Evolutionary conservation across 2,888 invertebrate species (phyloP).

Genomic region (Poecilus cupreus): DNA sequence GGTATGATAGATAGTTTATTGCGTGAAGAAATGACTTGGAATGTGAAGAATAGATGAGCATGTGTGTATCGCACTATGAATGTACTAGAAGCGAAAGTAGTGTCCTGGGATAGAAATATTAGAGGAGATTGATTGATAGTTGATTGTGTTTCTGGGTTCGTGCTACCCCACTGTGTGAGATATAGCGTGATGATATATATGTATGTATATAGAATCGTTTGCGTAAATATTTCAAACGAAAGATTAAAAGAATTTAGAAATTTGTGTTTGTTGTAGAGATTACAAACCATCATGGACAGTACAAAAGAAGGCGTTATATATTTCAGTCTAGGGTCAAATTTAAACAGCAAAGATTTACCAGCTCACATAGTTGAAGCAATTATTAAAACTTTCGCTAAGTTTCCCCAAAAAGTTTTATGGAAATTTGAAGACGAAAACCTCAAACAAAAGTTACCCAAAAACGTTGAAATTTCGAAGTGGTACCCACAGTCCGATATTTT

Average conservation of each 20-base stretch:
- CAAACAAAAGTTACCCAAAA: background rate
- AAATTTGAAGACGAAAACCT: constrained; percentile 44
- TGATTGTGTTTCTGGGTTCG: no score
- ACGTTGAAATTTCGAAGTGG: constrained; percentile 33
- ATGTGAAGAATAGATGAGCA: no score
- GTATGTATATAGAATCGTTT: no score
- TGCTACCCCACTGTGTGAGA: no score
- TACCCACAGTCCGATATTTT: constrained; percentile 29
- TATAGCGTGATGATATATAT: no score
- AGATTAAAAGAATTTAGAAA: background rate
- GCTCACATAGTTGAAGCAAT: background rate
- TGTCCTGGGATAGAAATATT: no score
- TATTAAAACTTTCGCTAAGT: constrained; percentile 24
- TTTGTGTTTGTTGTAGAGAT: background rate
- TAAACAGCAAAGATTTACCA: background rate
- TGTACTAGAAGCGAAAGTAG: no score
- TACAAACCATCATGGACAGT: constrained; percentile 7
- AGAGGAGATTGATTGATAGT: no score
- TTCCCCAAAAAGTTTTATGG: constrained; percentile 38
- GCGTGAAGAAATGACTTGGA: no score
- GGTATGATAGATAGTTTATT: no score
- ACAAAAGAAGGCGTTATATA: constrained; percentile 27
- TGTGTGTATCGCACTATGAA: no score
- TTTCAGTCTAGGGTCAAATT: constrained; percentile 34
- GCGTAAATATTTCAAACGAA: no score